Conservation (phyloP, 2,888 invertebrate genomes). For the Pharmacophagus antenor region DNA sequence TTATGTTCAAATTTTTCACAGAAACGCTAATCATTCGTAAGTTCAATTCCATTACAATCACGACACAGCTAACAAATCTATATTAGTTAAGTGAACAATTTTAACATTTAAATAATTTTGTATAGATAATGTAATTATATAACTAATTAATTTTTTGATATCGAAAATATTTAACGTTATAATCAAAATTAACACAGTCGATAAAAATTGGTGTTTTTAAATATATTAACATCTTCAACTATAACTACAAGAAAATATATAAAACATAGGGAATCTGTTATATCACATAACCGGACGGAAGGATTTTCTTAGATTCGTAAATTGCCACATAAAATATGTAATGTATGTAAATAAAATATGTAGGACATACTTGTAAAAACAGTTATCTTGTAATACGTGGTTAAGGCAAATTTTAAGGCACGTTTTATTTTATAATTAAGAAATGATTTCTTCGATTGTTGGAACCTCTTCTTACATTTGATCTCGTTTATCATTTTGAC, state of each 20-base stretch:
- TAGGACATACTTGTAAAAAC: neutral
- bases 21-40: neutral
- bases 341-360: no score
- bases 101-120: neutral
- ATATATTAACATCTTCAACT: neutral
- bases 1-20: neutral
- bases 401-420: conserved; percentile 1
- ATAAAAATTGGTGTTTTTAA: neutral
- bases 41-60: neutral
- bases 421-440: conserved; percentile 2
- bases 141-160: neutral
- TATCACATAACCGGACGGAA: conserved; percentile 3
- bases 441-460: neutral
- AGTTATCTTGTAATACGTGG: neutral
- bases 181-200: neutral
- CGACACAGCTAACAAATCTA: neutral
- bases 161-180: neutral
- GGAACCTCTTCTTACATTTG: neutral
- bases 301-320: neutral
- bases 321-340: neutral
- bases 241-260: neutral
- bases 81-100: neutral
- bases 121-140: neutral
- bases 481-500: neutral
- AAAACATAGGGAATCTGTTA: conserved; percentile 3